Conservation (phyloP, 2,888 invertebrate genomes). For the Papilio demoleus region DNA sequence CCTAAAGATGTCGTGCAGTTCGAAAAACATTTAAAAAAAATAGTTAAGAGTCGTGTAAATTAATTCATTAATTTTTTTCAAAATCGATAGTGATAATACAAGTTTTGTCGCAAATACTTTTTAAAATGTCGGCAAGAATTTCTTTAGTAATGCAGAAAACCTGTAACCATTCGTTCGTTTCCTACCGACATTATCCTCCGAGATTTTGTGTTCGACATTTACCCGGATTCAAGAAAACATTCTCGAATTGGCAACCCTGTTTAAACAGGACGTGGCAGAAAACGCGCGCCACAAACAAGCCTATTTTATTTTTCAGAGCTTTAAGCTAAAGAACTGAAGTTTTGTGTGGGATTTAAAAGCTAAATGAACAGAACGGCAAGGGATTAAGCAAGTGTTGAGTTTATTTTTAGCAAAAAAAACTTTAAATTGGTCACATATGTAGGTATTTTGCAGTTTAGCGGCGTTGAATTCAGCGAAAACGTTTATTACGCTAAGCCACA, state of each 20-base stretch:
- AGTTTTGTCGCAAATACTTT: not conserved
- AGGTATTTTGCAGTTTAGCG: conserved; percentile 20
- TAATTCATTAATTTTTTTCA: too few species aligned
- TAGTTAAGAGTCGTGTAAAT: too few species aligned
- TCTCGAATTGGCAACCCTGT: conserved; percentile 12
- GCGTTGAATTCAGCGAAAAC: conserved; percentile 18
- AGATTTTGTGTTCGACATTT: conserved; percentile 19
- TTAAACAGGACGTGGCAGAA: conserved; percentile 29
- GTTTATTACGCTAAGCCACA: conserved; percentile 17
- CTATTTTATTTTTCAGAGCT: conserved; percentile 31
- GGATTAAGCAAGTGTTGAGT: conserved; percentile 30
- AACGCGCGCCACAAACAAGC: conserved; percentile 29
- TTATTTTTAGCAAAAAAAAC: conserved; percentile 26
- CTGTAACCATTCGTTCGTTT: not conserved
- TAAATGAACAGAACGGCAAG: conserved; percentile 30
- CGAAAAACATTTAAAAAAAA: too few species aligned
- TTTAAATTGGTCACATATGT: conserved; percentile 36
- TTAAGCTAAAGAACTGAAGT: conserved; percentile 32
- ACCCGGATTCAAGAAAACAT: conserved; percentile 6
- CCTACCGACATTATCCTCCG: not conserved
- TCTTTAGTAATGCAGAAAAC: not conserved
- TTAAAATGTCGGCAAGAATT: not conserved
- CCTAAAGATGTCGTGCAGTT: not conserved
- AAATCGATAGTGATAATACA: too few species aligned
- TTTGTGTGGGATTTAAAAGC: conserved; percentile 35